Evolutionary conservation across 2,888 invertebrate genomes (phyloP).

Genomic region (Sceliomorpha sp.): DNA sequence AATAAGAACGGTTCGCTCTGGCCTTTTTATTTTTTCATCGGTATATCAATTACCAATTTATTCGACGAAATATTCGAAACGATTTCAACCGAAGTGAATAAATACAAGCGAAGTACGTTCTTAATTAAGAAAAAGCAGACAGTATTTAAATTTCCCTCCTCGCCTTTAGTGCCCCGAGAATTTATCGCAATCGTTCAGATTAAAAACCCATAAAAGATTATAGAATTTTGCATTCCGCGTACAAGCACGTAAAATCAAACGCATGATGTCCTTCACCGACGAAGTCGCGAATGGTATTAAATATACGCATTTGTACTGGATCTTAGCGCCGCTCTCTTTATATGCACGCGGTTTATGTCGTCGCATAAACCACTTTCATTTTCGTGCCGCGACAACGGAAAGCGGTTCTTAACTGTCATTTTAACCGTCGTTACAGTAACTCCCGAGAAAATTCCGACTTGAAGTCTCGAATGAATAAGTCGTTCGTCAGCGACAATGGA

Average conservation of each 20-base stretch:
- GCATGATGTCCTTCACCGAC: conserved; percentile 45
- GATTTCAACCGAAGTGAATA: too few relatives aligned
- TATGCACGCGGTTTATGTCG: conserved; percentile 46
- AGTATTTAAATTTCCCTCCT: too few relatives aligned
- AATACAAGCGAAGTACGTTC: too few relatives aligned
- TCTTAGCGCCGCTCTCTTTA: conserved; percentile 51
- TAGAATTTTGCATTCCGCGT: conserved; percentile 18
- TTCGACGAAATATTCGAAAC: too few relatives aligned
- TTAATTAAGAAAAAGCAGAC: too few relatives aligned
- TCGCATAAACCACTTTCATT: conserved; percentile 56
- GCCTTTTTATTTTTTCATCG: too few relatives aligned
- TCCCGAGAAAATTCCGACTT: conserved; percentile 9
- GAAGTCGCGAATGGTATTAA: conserved; percentile 45
- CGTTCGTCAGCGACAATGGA: neutral
- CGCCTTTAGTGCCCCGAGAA: too few relatives aligned
- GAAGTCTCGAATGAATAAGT: conserved; percentile 10
- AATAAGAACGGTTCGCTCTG: too few relatives aligned
- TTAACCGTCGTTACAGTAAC: conserved; percentile 24
- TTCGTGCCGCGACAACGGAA: conserved; percentile 46
- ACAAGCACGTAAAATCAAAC: conserved; percentile 42
- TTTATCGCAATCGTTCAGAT: too few relatives aligned
- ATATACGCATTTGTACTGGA: conserved; percentile 41
- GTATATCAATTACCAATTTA: too few relatives aligned
- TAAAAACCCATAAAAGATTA: neutral
- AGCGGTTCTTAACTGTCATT: conserved; percentile 36